phyloP scores from a whole-genome alignment of 2,888 invertebrate genomes.

The Eulithis testata region DNA sequence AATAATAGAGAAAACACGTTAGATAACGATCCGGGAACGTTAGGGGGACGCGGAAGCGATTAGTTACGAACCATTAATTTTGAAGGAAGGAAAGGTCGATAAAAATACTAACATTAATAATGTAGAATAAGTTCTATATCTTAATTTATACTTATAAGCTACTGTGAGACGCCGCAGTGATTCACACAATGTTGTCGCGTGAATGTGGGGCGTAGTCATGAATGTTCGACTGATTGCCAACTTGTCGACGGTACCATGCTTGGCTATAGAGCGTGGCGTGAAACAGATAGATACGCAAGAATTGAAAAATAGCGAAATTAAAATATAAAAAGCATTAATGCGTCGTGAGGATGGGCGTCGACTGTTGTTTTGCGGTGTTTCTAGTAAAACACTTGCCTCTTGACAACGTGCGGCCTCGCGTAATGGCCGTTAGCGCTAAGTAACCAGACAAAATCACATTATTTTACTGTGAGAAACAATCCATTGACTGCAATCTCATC shows the following conservation, averaged over 20 bases:
- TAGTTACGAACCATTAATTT: slow-evolving; percentile 66
- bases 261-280: slow-evolving; percentile 54
- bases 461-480: slow-evolving; percentile 45
- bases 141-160: slow-evolving; percentile 61
- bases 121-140: slow-evolving; percentile 75
- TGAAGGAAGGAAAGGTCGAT: slow-evolving; percentile 93
- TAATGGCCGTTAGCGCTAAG: slow-evolving; percentile 84
- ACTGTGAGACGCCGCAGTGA: slow-evolving; percentile 54
- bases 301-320: slow-evolving; percentile 73
- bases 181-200: slow-evolving; percentile 60
- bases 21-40: slow-evolving; percentile 60
- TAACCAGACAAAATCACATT: slow-evolving; percentile 76
- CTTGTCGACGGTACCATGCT: slow-evolving; percentile 66
- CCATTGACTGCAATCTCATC: slow-evolving; percentile 17
- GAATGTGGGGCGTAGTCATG: slow-evolving; percentile 58
- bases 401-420: slow-evolving; percentile 83
- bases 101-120: slow-evolving; percentile 89
- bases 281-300: slow-evolving; percentile 62
- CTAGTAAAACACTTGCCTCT: slow-evolving; percentile 86
- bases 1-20: slow-evolving; percentile 70
- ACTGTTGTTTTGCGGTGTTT: slow-evolving; percentile 74
- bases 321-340: slow-evolving; percentile 83
- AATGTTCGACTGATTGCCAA: slow-evolving; percentile 52
- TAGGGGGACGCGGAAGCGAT: slow-evolving; percentile 58
- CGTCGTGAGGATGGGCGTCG: slow-evolving; percentile 81